These are phyloP conservation scores for Lethenteron reissneri DNA, from an alignment of 2,113 vertebrate genomes.

Conservation along the genomic window DNA sequence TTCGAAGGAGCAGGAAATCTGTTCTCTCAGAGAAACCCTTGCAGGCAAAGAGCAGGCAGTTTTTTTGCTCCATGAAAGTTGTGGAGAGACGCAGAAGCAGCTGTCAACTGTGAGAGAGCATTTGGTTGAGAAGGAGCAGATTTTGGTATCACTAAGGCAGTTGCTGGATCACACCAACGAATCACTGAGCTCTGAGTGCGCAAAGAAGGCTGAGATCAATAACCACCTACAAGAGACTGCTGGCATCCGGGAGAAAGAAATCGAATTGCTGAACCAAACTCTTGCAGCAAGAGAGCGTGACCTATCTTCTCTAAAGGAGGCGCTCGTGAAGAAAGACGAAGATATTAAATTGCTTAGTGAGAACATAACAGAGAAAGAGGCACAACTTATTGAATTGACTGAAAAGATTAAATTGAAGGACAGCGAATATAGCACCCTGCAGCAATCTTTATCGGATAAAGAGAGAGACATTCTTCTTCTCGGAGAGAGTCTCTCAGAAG, in stretches of 20 bases:
- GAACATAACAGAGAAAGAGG: not conserved
- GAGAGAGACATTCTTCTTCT: no score
- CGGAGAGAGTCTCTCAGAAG: no score
- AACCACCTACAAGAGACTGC: not conserved
- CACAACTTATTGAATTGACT: no score
- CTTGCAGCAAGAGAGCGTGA: slow-evolving; percentile 20
- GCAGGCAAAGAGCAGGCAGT: not conserved
- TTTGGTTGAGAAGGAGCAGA: no score
- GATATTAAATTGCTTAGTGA: slow-evolving; percentile 16
- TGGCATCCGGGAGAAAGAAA: not conserved
- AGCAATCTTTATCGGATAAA: no score
- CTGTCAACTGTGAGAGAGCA: not conserved
- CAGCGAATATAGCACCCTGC: no score
- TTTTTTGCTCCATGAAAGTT: not conserved
- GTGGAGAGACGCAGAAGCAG: not conserved
- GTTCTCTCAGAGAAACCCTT: no score
- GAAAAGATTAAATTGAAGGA: no score
- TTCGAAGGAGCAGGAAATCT: not conserved
- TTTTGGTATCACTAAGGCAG: no score
- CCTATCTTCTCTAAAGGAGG: slow-evolving; percentile 25
- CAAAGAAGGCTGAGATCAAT: not conserved
- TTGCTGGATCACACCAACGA: not conserved
- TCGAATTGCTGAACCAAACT: slow-evolving; percentile 10
- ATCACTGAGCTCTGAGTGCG: not conserved
- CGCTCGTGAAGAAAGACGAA: slow-evolving; percentile 31